These are phyloP conservation scores for Hydropsyche betteni DNA, from an alignment of 2,888 invertebrate species.

Conservation along the genomic window DNA sequence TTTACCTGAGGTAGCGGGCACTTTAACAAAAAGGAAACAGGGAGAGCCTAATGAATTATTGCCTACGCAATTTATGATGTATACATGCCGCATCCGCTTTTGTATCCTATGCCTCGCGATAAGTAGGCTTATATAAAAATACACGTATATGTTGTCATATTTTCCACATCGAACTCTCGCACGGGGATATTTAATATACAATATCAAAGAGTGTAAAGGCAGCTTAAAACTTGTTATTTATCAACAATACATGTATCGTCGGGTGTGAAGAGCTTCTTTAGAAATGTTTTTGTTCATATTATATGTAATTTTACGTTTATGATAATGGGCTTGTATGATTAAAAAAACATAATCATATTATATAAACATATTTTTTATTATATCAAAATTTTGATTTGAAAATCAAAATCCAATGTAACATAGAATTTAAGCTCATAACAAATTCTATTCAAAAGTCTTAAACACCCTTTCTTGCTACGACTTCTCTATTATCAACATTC, in stretches of 20 bases:
- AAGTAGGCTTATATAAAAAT: background rate
- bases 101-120: conserved; percentile 6
- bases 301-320: no score
- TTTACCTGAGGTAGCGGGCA: conserved; percentile 28
- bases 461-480: conserved; percentile 6
- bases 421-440: conserved; percentile 7
- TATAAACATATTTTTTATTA: no score
- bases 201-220: background rate
- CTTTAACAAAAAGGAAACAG: conserved; percentile 27
- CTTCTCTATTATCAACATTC: conserved; percentile 28
- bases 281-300: background rate
- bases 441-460: conserved; percentile 32
- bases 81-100: conserved; percentile 24
- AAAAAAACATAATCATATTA: no score
- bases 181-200: conserved; percentile 1
- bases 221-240: background rate
- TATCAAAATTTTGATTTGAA: no score
- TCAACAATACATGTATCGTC: background rate
- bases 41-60: conserved; percentile 28
- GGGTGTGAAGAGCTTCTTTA: conserved; percentile 2
- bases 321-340: no score
- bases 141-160: background rate
- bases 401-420: background rate
- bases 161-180: background rate
- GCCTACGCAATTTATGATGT: conserved; percentile 33